Base-by-base conservation (phyloP, 2,888 invertebrate species). In the Ferrisia virgata region DNA sequence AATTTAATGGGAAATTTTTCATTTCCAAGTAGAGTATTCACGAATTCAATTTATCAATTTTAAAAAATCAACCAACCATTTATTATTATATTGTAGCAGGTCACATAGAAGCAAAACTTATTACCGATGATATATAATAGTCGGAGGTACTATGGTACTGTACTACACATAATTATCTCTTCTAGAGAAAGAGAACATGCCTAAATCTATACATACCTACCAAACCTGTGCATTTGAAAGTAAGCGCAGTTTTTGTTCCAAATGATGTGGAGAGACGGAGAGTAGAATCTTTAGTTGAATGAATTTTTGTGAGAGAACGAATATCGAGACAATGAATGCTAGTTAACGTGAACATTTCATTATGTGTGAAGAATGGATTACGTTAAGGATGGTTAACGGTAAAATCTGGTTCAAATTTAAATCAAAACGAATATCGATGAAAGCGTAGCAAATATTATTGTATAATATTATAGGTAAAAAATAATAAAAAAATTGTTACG, bases 401-500 rank as follows among this genome's bases (percentile, higher is more conserved):
- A 28, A 28, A 76, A 76, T 76, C 72, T 76, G 36, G 72, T 33
- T 36, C 72, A 76, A 76, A 76, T 76, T 18, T 76, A 28, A 64
- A 76, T 76, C 28, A 33, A 76, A 36, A 28, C 36, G 72, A 76
- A 76, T 76, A 36, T 76, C 72, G 72, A 76, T 76, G 72, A 76
- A 76, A 76, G 72, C 72, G 72, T 76, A 76, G 13, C 72, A 76
- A 76, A 76, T 76, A 33, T 36, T 76, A 33, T 76, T 76, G 36
- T 28, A 36, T 76, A 36, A 76, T 76, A n/a, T 25, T 69, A 36
- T n/a, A n/a, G 3, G n/a, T 31, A 69, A 69, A 69, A 69, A 25
- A 8, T n/a, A n/a, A 43, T n/a, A n/a, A 18, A 36, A 72, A 72
- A 72, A 72, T 72, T 76, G 18, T 15, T 72, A 25, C 58, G 3